Conservation (phyloP, 2,888 invertebrate species). For the Erynnis tages region DNA sequence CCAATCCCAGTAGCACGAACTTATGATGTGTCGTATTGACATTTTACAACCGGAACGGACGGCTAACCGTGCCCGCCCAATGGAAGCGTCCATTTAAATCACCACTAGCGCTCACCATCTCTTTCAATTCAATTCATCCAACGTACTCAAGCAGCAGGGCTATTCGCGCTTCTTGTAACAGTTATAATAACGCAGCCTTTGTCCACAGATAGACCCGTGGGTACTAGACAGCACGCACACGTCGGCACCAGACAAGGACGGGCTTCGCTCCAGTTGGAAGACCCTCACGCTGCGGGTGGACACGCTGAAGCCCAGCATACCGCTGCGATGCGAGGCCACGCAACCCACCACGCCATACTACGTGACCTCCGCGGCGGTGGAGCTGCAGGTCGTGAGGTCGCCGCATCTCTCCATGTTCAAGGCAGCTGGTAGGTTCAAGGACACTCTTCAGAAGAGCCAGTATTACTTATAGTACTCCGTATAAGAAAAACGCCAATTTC, state of each 20-base stretch:
- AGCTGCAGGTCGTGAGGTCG: conserved; percentile 58
- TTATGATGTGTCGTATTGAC: too few relatives aligned
- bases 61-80: too few relatives aligned
- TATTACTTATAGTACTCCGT: too few relatives aligned
- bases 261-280: conserved; percentile 66
- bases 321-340: conserved; percentile 64
- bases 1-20: too few relatives aligned
- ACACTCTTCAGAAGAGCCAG: too few relatives aligned
- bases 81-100: too few relatives aligned
- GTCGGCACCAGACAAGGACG: conserved; percentile 54
- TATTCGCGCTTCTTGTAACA: background rate
- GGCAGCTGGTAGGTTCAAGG: conserved; percentile 42
- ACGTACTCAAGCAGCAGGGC: too few relatives aligned
- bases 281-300: conserved; percentile 55
- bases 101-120: too few relatives aligned
- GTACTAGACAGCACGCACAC: conserved; percentile 62
- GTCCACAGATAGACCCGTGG: conserved; percentile 60
- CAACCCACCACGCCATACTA: conserved; percentile 64
- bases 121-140: too few relatives aligned
- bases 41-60: too few relatives aligned
- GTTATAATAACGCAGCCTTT: conserved; percentile 7
- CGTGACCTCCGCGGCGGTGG: conserved; percentile 50
- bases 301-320: conserved; percentile 45
- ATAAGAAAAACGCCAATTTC: too few relatives aligned
- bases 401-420: conserved; percentile 72